These are phyloP conservation scores for Brienomyrus longianalis DNA, from an alignment of 2,113 vertebrate genomes.

Conservation along the genomic window DNA sequence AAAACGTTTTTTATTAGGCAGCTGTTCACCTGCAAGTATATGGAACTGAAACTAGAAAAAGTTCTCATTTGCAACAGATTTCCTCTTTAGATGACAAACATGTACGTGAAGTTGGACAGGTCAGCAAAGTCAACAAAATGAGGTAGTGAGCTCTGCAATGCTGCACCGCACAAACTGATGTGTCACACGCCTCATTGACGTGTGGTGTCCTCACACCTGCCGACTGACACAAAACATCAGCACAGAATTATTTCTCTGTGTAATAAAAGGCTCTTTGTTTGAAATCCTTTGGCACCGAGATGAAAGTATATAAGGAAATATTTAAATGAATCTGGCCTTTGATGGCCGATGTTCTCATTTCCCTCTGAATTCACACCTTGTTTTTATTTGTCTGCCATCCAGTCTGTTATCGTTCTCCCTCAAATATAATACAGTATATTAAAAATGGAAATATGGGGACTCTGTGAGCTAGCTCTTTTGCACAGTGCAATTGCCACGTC, in stretches of 20 bases:
- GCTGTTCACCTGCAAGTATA: neutral
- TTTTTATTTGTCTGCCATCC: neutral
- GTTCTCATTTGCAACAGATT: neutral
- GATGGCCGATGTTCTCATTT: neutral
- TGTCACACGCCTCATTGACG: neutral
- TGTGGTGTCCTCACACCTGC: neutral
- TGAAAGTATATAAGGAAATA: neutral
- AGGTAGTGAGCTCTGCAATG: neutral
- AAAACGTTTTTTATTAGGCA: neutral
- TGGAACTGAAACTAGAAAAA: neutral
- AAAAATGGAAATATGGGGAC: neutral
- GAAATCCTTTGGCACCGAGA: neutral
- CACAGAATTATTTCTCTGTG: neutral
- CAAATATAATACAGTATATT: neutral
- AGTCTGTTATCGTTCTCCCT: neutral
- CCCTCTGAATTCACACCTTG: neutral
- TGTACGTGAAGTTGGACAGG: neutral
- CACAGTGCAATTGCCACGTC: neutral
- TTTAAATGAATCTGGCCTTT: neutral
- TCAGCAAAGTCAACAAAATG: neutral
- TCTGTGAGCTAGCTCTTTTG: neutral
- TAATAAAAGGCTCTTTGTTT: conserved; percentile 10
- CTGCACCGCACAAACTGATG: neutral
- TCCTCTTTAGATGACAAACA: neutral
- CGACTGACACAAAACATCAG: neutral